Evolutionary conservation across 2,113 vertebrate species (phyloP), one percentile per base, ranked within the genome.

Genomic region (Oxyruncus cristatus): DNA sequence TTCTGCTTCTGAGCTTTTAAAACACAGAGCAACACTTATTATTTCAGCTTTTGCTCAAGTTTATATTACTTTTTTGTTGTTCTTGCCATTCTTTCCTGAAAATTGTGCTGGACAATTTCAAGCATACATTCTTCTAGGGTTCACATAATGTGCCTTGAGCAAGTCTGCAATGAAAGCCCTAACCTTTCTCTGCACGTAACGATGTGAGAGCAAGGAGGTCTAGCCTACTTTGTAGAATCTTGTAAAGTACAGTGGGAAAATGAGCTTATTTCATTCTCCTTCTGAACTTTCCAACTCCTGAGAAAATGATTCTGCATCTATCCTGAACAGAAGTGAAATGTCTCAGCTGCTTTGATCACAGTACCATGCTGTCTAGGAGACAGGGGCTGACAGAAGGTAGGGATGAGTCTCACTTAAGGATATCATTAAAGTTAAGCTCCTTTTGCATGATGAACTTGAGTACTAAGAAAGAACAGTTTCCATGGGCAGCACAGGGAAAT

Each of bases 11-110:
- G 39, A 72, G 65, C 24, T 90, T 90, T 71, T 89, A 77, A 86
- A 86, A 91, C 28, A n/a, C 26, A 49, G 74, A 93, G 79, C 0
- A 0, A 55, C 44, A 63, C 19, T 62, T 71, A 78, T 82, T 65
- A 88, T 74, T 94, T 88, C 74, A 91, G 73, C 46, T 67, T 78
- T 95, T 93, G n/a, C 80, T 91, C 63, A 82, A 55, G 41, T 66
- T 71, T 88, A 1, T 88, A 86, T 88, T 85, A 92, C 61, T 81
- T 94, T 75, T 73, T 44, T 74, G 50, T 85, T 90, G 56, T 22
- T 86, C 46, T 80, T 89, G 44, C 73, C 87, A 58, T 78, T 93
- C 41, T 72, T 44, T 95, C 39, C 85, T 72, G 72, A 79, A 95
- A 93, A 95, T 52, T 5, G 6, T 70, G 30, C 88, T 59, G 79